These are phyloP conservation scores for Rhipidura dahli DNA, from an alignment of 2,113 vertebrate species.

Conservation along the genomic window DNA sequence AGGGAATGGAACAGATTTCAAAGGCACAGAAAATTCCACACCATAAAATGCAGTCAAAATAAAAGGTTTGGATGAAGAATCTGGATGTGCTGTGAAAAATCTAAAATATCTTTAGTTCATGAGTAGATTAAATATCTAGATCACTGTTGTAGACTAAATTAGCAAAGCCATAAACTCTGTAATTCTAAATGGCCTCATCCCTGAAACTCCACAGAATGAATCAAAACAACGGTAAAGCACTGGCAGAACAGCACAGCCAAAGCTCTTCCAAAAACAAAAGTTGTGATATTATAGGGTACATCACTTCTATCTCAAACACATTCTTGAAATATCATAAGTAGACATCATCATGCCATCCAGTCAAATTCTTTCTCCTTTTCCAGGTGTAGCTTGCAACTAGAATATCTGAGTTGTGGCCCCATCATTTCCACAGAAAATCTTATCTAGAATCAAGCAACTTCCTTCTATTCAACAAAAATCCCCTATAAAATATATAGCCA, in stretches of 20 bases:
- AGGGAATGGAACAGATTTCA: not conserved
- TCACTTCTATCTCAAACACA: not conserved
- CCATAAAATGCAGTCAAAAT: not conserved
- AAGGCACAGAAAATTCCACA: not conserved
- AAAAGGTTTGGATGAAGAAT: not conserved
- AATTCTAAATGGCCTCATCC: not conserved
- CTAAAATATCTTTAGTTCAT: not conserved
- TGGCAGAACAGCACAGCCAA: not conserved
- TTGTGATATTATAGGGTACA: not conserved
- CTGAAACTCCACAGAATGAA: not conserved
- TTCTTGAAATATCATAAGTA: not conserved
- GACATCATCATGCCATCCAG: not conserved
- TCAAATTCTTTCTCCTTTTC: not conserved
- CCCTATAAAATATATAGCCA: not conserved
- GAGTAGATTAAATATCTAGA: not conserved
- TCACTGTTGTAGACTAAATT: not conserved
- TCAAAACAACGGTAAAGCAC: not conserved
- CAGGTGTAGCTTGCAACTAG: not conserved
- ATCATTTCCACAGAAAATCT: not conserved
- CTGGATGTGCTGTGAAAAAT: not conserved
- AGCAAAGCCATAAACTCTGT: not conserved
- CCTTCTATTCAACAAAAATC: not conserved
- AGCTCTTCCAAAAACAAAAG: not conserved
- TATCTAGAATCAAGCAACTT: slow-evolving; percentile 41
- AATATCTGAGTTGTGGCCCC: not conserved